Evolutionary conservation across 2,888 invertebrate genomes (phyloP), one percentile per base, ranked within the genome.

Genomic region (Andricus quercusramuli): DNA sequence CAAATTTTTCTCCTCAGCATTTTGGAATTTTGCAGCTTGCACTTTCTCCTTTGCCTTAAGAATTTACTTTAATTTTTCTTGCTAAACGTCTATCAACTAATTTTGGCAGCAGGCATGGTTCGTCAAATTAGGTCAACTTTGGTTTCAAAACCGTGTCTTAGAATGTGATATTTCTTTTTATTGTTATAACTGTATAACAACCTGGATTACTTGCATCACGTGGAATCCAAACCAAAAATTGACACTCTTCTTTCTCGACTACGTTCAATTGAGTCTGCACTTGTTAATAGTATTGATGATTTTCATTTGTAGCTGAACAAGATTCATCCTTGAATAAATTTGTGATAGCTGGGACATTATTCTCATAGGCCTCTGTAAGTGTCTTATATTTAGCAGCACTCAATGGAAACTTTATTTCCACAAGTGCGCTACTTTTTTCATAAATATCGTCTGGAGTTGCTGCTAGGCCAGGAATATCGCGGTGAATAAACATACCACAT

Each of bases 261-360:
- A 82, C 81, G 32, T 83, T 41, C 37, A 83, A 59, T 59, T 83
- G 81, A 8, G 79, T 82, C 74, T 82, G 81, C 17, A 82, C 78
- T 81, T 82, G 83, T 67, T 83, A 82, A 77, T 81, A 83, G 66
- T 83, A 79, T 20, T 77, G n/a, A 65, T 83, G 80, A 2, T 25
- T 80, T 3, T 41, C 41, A 11, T 41, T 41, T 11, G 9, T 0
- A 41, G 41, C 41, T 11, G 4, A 6, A 0, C 15, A 25, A 5
- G 3, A 59, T 59, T 59, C n/a, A 8, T 68, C 68, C 15, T 44
- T 68, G 44, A 68, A 68, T 44, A 44, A 67, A 67, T 22, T 17
- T 15, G n/a, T 13, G 0, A 68, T 68, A 11, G 68, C 44, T 44
- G 13, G 44, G 2, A 25, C 25, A 22, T 17, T 44, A 6, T 25